Base-by-base conservation (phyloP, 2,797 vertebrate genomes). In the Siniperca scherzeri region DNA sequence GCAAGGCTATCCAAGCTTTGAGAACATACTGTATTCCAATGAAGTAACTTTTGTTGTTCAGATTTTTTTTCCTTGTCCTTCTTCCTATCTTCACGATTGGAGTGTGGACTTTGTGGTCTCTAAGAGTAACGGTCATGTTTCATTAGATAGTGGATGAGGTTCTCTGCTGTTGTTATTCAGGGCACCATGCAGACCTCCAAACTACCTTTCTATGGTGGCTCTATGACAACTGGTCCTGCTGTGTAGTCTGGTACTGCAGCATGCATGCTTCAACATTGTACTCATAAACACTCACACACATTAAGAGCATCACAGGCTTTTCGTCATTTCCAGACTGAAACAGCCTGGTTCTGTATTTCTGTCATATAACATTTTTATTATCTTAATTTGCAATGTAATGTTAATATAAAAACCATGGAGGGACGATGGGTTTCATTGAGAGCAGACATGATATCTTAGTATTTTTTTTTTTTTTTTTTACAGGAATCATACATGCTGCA, bases 131-230 rank as follows among this genome's bases (percentile, higher is more conserved):
- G 30, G 42, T 62, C 42, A 48, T 27, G 40, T 75, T 78, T 84
- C 61, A 84, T 83, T 67, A 74, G 27, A 73, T 81, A 3, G n/a
- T 77, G 65, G 72, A 83, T 78, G 30, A 84, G 52, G 19, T 67
- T 61, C 19, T 30, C 2, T 74, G 19, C 59, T 38, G 53, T 33
- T 80, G 53, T 69, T 74, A 65, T 72, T 74, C 65, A 52, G 55
- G 36, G 30, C 46, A 72, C 38, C 56, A 68, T 33, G 59, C 48
- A 64, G 40, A 22, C 46, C 60, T 81, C 61, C 53, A 56, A 76
- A 52, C 44, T 55, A 53, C 25, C 17, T 21, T 56, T 73, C 30
- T 68, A n/a, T 60, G 25, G 2, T 2, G 59, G 42, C 46, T 65
- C 14, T 59, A 75, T 50, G 55, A 42, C 75, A 79, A 56, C 30